Percentiles rank a stretch among this genome's conserved stretches.
Conservation (phyloP, 2,797 vertebrate species). For the Chiloscyllium punctatum region DNA sequence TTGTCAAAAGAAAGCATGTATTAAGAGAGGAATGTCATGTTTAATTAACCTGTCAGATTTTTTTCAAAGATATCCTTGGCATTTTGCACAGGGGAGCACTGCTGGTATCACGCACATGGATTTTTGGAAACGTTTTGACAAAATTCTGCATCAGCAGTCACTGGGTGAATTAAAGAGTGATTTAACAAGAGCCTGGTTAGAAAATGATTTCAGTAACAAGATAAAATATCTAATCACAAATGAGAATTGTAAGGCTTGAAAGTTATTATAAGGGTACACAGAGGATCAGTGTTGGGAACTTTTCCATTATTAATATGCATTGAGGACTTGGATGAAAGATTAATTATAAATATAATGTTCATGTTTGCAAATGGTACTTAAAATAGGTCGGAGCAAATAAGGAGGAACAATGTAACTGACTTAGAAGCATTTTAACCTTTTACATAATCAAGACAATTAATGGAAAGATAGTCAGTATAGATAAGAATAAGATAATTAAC, state of each 20-base stretch:
- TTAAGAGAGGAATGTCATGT: neutral
- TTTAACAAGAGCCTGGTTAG: neutral
- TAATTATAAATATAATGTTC: neutral
- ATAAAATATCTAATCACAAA: neutral
- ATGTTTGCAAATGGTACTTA: neutral
- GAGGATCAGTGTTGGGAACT: neutral
- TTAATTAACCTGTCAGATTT: neutral
- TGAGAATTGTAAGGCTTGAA: neutral
- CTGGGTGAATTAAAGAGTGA: neutral
- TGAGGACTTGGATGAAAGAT: neutral
- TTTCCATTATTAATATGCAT: neutral
- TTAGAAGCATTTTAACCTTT: neutral
- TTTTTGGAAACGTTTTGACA: neutral
- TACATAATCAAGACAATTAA: neutral
- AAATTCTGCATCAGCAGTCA: neutral
- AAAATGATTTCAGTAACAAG: neutral
- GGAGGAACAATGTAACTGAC: neutral
- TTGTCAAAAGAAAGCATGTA: neutral
- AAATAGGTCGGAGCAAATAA: neutral
- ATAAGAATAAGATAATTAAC: neutral
- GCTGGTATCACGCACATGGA: neutral
- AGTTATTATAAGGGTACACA: neutral
- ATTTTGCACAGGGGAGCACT: neutral
- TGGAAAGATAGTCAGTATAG: neutral
- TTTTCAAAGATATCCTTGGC: neutral